These are phyloP conservation scores for Polypedilum vanderplanki DNA, from an alignment of 1,140 invertebrate species.

Conservation along the genomic window DNA sequence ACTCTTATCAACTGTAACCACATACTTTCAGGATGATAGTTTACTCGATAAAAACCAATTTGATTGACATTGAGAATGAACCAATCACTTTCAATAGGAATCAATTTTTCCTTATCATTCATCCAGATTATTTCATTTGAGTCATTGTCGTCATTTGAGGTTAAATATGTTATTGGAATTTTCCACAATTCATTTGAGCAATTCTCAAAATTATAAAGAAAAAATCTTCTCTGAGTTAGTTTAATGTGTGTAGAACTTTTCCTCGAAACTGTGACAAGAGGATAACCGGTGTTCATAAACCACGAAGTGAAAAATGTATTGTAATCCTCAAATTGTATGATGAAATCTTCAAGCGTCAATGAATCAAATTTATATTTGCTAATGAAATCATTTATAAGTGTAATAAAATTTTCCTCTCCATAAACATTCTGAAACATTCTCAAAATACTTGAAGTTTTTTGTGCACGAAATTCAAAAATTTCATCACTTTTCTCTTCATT, in stretches of 20 bases:
- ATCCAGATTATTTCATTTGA: background rate
- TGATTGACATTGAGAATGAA: background rate
- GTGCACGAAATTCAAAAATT: background rate
- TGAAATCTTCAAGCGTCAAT: background rate
- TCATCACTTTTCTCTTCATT: background rate
- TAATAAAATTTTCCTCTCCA: background rate
- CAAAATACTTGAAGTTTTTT: background rate
- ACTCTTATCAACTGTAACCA: constrained; percentile 47
- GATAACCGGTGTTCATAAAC: background rate
- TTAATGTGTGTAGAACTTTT: background rate
- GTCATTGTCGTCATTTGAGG: background rate
- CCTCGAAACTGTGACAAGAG: background rate
- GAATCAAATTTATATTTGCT: background rate
- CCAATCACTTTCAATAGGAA: background rate
- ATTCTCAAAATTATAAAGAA: background rate
- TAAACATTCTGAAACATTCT: background rate
- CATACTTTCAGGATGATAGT: constrained; percentile 42
- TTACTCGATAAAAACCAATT: constrained; percentile 33
- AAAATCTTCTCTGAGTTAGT: background rate
- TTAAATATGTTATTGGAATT: background rate
- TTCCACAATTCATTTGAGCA: background rate
- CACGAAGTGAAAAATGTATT: background rate
- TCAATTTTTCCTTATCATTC: background rate
- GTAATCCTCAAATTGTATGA: background rate
- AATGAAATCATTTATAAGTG: background rate